Evolutionary conservation across 2,888 invertebrate species (phyloP).

Genomic region (Apamea crenata): DNA sequence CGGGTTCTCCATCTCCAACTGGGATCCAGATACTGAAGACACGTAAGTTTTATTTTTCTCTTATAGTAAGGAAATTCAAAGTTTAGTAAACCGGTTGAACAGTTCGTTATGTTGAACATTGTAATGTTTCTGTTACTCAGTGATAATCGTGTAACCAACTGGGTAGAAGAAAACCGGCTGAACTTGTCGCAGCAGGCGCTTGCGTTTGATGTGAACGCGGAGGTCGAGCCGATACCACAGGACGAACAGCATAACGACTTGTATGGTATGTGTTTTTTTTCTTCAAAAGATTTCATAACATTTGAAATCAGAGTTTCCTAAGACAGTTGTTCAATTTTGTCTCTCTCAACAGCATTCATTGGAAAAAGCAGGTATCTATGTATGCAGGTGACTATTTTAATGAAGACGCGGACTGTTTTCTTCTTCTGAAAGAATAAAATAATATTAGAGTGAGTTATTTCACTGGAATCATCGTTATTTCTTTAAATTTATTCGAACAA

Average conservation of each 20-base stretch:
- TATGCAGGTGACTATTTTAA: too few species aligned
- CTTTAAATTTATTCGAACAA: too few species aligned
- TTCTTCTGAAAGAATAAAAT: too few species aligned
- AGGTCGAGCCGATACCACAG: conserved; percentile 90
- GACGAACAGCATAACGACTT: conserved; percentile 86
- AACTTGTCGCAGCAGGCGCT: conserved; percentile 90
- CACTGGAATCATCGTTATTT: too few species aligned
- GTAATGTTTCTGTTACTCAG: conserved; percentile 66
- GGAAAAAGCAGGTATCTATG: background rate
- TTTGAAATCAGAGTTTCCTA: background rate
- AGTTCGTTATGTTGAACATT: background rate
- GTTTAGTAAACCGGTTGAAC: background rate
- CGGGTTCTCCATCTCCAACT: conserved; percentile 91
- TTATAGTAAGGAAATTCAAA: background rate
- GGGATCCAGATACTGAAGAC: conserved; percentile 90
- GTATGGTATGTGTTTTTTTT: conserved; percentile 76
- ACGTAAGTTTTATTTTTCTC: conserved; percentile 71
- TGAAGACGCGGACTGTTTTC: too few species aligned
- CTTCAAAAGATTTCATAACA: background rate
- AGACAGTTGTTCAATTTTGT: background rate
- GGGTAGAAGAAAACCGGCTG: conserved; percentile 85
- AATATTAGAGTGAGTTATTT: too few species aligned
- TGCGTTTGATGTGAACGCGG: conserved; percentile 92
- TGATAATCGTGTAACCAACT: conserved; percentile 79
- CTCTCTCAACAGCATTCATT: background rate